Percentiles rank a stretch among this genome's conserved stretches.
Conservation (phyloP, 1,140 invertebrate genomes). For the Bombyx mandarina region DNA sequence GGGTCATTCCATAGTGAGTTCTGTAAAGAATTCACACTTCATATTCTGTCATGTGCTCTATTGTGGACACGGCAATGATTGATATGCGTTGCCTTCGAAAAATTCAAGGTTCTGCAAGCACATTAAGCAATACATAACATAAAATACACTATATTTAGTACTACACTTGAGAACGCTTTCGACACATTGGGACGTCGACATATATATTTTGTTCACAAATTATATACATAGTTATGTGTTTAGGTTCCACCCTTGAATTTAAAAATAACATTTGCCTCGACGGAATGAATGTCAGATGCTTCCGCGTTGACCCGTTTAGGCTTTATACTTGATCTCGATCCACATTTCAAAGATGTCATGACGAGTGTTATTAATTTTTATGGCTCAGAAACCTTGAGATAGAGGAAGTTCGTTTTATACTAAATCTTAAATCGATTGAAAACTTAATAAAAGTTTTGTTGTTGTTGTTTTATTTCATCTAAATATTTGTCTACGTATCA, state of each 20-base stretch:
- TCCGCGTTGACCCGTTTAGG: conserved; percentile 18
- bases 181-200: too few relatives aligned
- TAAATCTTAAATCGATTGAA: too few relatives aligned
- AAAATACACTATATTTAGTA: too few relatives aligned
- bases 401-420: conserved; percentile 11
- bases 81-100: conserved; percentile 24
- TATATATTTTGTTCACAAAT: too few relatives aligned
- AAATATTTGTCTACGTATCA: conserved; percentile 5
- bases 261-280: conserved; percentile 25
- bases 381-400: conserved; percentile 9
- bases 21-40: conserved; percentile 40
- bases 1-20: conserved; percentile 41
- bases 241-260: conserved; percentile 25
- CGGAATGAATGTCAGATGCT: conserved; percentile 19
- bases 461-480: conserved; percentile 4
- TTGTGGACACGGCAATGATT: conserved; percentile 59
- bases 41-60: conserved; percentile 48
- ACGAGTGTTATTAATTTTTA: conserved; percentile 5
- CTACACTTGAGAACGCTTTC: too few relatives aligned
- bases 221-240: background rate
- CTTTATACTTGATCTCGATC: conserved; percentile 9
- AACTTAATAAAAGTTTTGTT: too few relatives aligned
- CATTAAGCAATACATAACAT: too few relatives aligned
- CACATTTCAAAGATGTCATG: conserved; percentile 16
- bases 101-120: conserved; percentile 38